Percentiles rank a stretch among this genome's conserved stretches.
These are phyloP conservation scores for Calameuta pallipes DNA, from an alignment of 2,888 invertebrate genomes.

Conservation along the genomic window DNA sequence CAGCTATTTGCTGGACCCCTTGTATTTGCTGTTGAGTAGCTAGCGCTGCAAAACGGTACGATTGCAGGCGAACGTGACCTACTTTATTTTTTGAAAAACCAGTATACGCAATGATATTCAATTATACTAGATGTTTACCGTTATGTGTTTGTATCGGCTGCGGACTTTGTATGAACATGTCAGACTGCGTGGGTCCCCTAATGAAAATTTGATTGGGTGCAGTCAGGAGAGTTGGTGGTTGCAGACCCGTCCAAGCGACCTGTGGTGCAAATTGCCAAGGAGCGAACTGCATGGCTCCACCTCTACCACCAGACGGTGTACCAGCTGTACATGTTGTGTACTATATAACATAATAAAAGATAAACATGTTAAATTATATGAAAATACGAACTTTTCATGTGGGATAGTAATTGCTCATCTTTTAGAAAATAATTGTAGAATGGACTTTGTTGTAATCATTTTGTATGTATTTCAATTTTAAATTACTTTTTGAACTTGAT, in stretches of 20 bases:
- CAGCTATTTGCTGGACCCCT: constrained; percentile 62
- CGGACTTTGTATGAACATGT: constrained; percentile 89
- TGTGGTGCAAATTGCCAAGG: constrained; percentile 84
- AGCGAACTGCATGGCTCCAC: constrained; percentile 76
- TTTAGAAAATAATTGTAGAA: constrained; percentile 2
- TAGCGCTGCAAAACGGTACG: constrained; percentile 48
- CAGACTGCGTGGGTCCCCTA: constrained; percentile 79
- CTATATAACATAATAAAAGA: constrained; percentile 58
- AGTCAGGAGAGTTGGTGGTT: constrained; percentile 74
- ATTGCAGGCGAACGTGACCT: background rate
- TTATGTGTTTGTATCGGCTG: constrained; percentile 76
- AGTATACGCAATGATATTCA: background rate
- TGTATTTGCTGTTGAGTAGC: constrained; percentile 65
- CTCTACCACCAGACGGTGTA: constrained; percentile 55
- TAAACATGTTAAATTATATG: constrained; percentile 9
- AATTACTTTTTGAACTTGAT: constrained; percentile 61
- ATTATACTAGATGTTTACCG: constrained; percentile 62
- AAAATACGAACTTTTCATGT: background rate
- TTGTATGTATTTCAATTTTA: background rate
- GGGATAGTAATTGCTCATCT: background rate
- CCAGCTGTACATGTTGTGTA: constrained; percentile 64
- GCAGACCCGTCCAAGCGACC: constrained; percentile 82
- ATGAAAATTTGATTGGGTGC: constrained; percentile 87
- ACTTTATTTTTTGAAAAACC: background rate
- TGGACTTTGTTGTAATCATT: background rate